phyloP scores from a whole-genome alignment of 2,797 vertebrate genomes.

The Lophotriccus pileatus region DNA sequence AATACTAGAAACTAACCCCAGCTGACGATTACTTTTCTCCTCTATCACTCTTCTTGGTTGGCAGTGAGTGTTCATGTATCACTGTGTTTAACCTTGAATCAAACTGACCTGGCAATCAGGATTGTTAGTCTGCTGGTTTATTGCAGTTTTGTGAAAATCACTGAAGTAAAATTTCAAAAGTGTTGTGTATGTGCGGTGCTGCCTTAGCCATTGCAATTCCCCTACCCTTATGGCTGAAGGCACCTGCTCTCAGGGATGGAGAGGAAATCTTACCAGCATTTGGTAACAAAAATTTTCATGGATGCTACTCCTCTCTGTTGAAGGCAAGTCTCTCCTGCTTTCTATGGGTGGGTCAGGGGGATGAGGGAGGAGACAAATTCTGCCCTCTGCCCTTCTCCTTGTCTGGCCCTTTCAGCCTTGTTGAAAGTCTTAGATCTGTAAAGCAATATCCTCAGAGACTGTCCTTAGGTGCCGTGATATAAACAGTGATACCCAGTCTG shows the following conservation, averaged over 20 bases:
- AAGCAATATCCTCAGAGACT: background rate
- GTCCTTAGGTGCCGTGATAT: background rate
- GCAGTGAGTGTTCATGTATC: background rate
- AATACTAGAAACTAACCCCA: background rate
- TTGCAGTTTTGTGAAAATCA: background rate
- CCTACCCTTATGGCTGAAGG: background rate
- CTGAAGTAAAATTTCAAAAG: background rate
- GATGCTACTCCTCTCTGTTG: background rate
- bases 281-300: background rate
- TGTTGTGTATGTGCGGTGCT: background rate
- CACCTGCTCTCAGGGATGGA: too few relatives aligned
- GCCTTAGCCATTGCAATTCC: background rate
- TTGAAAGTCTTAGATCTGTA: background rate
- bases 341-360: background rate
- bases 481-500: rapidly evolving
- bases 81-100: background rate
- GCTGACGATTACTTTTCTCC: background rate
- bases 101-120: background rate
- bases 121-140: background rate
- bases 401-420: rapidly evolving
- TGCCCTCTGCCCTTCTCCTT: background rate
- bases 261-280: background rate
- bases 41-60: background rate
- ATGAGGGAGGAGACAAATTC: background rate
- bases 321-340: background rate